Evolutionary conservation across 2,113 vertebrate species (phyloP), one percentile per base, ranked within the genome.

Genomic region (Laticauda laticaudata): DNA sequence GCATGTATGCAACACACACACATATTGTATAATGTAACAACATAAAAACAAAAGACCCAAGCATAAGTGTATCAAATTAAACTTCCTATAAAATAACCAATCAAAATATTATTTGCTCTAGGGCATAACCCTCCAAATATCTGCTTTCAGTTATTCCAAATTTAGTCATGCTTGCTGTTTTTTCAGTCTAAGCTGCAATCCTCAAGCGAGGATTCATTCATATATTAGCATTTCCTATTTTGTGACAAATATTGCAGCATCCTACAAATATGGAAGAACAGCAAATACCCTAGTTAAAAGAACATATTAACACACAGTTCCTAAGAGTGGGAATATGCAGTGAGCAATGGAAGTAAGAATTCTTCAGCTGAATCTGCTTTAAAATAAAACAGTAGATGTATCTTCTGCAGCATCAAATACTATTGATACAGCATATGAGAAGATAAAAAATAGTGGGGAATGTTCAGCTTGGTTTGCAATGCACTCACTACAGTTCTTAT

Each of bases 141-240:
- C 90, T 87, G 87, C 45, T 90, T 98, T 97, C 97, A 99, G 98
- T 99, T 98, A 97, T 98, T 98, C 98, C 99, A 97, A 99, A 98
- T 97, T 98, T 99, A 98, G 98, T 98, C 97, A 98, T 99, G 98
- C 98, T 98, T 98, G 99, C 99, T 97, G 98, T 98, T 98, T 98
- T 98, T 98, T 98, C 98, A 96, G 98, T 99, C 98, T 98, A 99
- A 98, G 98, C 99, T 98, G 98, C 98, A 98, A 99, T 99, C 98
- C 98, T 98, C 98, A 99, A 99, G 98, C 98, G 98, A 99, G 98
- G 99, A 96, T 97, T 98, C 97, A 98, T 98, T 99, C 97, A 98
- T 98, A 98, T 97, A 97, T 57, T 87, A 96, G 97, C 94, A 94
- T 87, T 93, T 96, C 96, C 93, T 95, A 97, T 98, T 97, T 98